Conservation (phyloP, 2,113 vertebrate genomes). For the Tenebrosternarchus preto region DNA sequence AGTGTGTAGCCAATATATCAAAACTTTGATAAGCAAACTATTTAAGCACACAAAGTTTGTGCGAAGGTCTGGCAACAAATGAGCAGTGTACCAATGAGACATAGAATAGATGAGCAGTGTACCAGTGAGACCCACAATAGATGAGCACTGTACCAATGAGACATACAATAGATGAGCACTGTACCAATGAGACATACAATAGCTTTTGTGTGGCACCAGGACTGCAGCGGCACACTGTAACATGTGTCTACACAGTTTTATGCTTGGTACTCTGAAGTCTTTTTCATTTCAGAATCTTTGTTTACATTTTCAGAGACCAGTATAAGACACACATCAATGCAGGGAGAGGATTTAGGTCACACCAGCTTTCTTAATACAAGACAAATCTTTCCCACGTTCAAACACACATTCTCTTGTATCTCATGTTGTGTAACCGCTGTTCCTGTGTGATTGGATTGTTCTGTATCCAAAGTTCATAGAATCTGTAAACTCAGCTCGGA, state of each 20-base stretch:
- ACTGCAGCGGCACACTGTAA: no score
- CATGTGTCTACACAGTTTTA: no score
- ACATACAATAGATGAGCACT: background rate
- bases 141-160: background rate
- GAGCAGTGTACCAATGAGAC: slow-evolving; percentile 5
- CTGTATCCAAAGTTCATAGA: slow-evolving; percentile 59
- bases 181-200: background rate
- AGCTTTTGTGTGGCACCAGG: no score
- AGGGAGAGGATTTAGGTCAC: slow-evolving; percentile 7
- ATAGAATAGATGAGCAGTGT: background rate
- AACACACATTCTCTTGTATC: slow-evolving; percentile 26
- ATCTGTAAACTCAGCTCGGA: slow-evolving; percentile 49
- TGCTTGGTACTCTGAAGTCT: no score
- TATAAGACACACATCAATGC: slow-evolving; percentile 13
- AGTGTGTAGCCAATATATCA: background rate
- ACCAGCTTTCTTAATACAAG: background rate
- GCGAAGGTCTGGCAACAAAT: background rate
- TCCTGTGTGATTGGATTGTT: slow-evolving; percentile 54
- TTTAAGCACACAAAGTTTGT: background rate
- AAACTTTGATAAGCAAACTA: background rate
- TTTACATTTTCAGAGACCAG: background rate
- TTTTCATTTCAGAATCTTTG: no score
- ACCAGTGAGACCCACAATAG: background rate
- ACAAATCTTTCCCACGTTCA: slow-evolving; percentile 48
- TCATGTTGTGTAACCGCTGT: slow-evolving; percentile 38